These are phyloP conservation scores for Embidobia sp. DNA, from an alignment of 2,888 invertebrate genomes.

Conservation along the genomic window DNA sequence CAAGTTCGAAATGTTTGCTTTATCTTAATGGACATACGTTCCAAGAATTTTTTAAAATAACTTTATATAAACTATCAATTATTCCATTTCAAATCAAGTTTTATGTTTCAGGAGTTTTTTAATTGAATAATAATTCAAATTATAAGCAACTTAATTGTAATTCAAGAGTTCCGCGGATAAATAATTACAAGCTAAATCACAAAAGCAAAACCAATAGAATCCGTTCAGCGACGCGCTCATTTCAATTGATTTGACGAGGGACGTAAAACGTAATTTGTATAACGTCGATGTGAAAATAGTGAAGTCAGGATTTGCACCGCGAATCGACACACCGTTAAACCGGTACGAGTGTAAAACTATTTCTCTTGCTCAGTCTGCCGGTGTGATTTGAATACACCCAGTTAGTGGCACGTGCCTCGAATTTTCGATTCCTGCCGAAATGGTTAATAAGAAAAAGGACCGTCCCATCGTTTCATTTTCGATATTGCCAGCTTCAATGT, in stretches of 20 bases:
- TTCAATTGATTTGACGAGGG: conserved; percentile 47
- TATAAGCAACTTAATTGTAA: too few relatives aligned
- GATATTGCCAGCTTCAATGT: conserved; percentile 46
- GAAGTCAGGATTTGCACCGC: conserved; percentile 51
- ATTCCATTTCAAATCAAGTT: too few relatives aligned
- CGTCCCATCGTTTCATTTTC: conserved; percentile 73
- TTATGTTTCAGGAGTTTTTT: too few relatives aligned
- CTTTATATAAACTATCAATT: too few relatives aligned
- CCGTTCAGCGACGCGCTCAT: conserved; percentile 11
- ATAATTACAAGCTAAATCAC: conserved; percentile 18
- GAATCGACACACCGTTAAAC: conserved; percentile 51
- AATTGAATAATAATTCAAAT: too few relatives aligned
- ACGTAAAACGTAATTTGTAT: conserved; percentile 53
- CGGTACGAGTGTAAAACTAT: conserved; percentile 72
- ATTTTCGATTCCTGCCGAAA: conserved; percentile 70
- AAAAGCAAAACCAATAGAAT: conserved; percentile 34
- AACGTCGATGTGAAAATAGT: conserved; percentile 54
- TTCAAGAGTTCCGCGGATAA: too few relatives aligned
- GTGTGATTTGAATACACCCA: conserved; percentile 81
- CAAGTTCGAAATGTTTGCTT: too few relatives aligned
- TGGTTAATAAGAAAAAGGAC: conserved; percentile 69
- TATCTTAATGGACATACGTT: too few relatives aligned
- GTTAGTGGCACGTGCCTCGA: conserved; percentile 80
- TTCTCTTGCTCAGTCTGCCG: conserved; percentile 74
- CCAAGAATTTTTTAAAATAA: too few relatives aligned